Conservation (phyloP, 2,888 invertebrate genomes). For the Bombylius major region DNA sequence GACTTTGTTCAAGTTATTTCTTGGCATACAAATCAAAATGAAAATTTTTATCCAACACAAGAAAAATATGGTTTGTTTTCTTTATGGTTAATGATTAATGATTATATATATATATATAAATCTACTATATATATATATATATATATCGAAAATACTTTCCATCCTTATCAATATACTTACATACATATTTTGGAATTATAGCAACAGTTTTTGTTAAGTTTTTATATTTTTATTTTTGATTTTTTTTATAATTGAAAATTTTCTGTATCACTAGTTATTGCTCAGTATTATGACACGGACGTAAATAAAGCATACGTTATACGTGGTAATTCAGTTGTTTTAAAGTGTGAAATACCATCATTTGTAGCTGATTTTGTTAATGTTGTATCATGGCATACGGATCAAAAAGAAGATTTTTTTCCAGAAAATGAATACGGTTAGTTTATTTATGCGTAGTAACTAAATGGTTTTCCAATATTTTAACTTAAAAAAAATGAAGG, state of each 20-base stretch:
- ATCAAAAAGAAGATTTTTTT: slow-evolving; percentile 38
- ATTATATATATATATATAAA: too few relatives aligned
- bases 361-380: slow-evolving; percentile 87
- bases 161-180: too few relatives aligned
- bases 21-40: slow-evolving; percentile 64
- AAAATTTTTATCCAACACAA: slow-evolving; percentile 35
- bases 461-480: too few relatives aligned
- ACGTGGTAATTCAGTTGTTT: slow-evolving; percentile 72
- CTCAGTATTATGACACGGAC: slow-evolving; percentile 81
- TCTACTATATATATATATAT: too few relatives aligned
- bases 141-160: too few relatives aligned
- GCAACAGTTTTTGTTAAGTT: too few relatives aligned
- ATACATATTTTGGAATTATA: too few relatives aligned
- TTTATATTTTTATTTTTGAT: background rate
- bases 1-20: slow-evolving; percentile 81
- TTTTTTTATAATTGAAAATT: slow-evolving; percentile 17
- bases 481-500: too few relatives aligned
- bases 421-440: slow-evolving; percentile 36
- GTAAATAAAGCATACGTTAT: slow-evolving; percentile 87
- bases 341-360: slow-evolving; percentile 83
- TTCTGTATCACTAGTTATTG: slow-evolving; percentile 50
- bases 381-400: slow-evolving; percentile 77
- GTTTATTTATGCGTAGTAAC: slow-evolving; percentile 17
- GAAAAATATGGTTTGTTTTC: slow-evolving; percentile 34
- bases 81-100: too few relatives aligned